Evolutionary conservation across 1,140 invertebrate species (phyloP), one percentile per base, ranked within the genome.

Genomic region (Samia ricini): DNA sequence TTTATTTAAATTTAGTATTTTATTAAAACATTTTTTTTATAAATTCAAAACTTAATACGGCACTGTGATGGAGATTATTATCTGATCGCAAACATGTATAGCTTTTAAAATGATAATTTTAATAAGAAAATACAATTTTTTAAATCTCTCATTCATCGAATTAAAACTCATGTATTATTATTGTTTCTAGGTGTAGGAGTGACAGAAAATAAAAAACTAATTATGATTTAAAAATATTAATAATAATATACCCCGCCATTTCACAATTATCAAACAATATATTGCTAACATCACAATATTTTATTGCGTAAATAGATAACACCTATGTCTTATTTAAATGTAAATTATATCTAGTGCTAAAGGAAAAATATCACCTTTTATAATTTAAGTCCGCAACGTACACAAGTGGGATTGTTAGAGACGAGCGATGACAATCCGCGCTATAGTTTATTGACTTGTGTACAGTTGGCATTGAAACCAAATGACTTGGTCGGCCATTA

Each of bases 381-480:
- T 60, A 75, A 71, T 77, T 79, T 84, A 83, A 85, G 80, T 82
- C 71, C 76, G 62, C 68, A 66, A 56, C 68, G 64, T 64, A 61
- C 62, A 77, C 68, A 74, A n/a, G 68, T 70, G 60, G 55, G 58
- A 72, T 22, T n/a, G 57, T 60, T 70, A 71, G 74, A 74, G 69
- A 65, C 33, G 60, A 79, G 71, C 72, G 68, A 19, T 74, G 69
- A 81, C 79, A 83, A 81, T 74, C 68, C 67, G 56, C 68, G 73
- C 77, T 74, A 74, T 80, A 86, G 86, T 88, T 83, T 87, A 78
- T 87, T 88, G 83, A 88, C 86, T 86, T 76, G 69, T 79, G 74
- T 80, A 77, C 77, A 68, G 81, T 72, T 85, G 85, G 83, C 83
- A 87, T 87, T 89, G 86, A 87, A 85, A 83, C 78, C 82, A 85